These are phyloP conservation scores for Antigone vipio DNA, from an alignment of 2,113 vertebrate species.

Conservation along the genomic window DNA sequence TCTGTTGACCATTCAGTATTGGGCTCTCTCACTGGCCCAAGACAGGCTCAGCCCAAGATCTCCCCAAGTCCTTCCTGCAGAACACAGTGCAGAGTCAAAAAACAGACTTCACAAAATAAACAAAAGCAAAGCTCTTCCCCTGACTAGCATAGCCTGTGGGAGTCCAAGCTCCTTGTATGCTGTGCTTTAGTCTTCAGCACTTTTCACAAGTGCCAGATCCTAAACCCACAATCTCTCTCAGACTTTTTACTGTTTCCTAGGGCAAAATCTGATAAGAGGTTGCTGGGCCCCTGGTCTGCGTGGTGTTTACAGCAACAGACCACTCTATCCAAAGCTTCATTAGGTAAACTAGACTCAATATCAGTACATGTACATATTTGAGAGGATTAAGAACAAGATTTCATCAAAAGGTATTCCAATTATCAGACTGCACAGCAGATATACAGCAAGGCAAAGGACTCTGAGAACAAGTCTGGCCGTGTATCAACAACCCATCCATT, in stretches of 20 bases:
- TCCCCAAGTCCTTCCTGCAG: neutral
- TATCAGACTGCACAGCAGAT: neutral
- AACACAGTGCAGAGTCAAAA: neutral
- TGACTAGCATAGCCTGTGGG: neutral
- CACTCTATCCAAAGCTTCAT: neutral
- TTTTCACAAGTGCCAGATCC: neutral
- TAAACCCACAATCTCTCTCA: neutral
- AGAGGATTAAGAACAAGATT: constrained; percentile 1
- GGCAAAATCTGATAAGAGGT: constrained; percentile 9
- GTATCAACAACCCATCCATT: neutral
- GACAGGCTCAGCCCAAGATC: neutral
- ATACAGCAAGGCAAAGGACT: neutral
- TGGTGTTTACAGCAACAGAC: neutral
- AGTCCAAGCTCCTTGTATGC: neutral
- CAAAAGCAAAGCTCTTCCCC: neutral
- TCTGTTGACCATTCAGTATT: neutral
- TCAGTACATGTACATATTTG: neutral
- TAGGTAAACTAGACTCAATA: neutral
- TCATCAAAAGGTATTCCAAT: neutral
- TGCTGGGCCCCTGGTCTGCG: neutral
- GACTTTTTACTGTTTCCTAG: neutral
- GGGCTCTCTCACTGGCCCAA: neutral
- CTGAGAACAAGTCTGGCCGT: neutral
- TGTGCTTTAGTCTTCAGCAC: neutral
- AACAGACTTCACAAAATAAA: neutral